Percentiles rank a stretch among this genome's conserved stretches.
Evolutionary conservation across 1,140 invertebrate genomes (phyloP).

Genomic region (Leptinotarsa lineolata): DNA sequence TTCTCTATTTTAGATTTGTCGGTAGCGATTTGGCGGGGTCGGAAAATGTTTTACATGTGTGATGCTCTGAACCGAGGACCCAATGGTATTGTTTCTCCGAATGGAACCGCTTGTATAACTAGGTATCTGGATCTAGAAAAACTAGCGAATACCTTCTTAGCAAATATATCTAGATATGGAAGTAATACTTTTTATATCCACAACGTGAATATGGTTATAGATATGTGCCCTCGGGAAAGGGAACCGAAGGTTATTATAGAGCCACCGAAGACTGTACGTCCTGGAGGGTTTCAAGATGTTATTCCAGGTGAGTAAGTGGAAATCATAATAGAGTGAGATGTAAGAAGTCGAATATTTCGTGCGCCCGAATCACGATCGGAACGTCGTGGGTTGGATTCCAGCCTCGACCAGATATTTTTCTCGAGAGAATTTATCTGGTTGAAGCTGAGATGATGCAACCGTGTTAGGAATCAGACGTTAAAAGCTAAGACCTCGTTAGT

Average conservation of each 20-base stretch:
- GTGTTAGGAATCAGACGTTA: too few species aligned
- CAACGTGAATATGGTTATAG: slow-evolving; percentile 38
- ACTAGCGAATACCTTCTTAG: slow-evolving; percentile 52
- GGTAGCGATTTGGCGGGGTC: slow-evolving; percentile 56
- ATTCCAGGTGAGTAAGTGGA: slow-evolving; percentile 42
- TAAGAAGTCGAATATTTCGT: too few species aligned
- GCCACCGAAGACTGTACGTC: slow-evolving; percentile 28
- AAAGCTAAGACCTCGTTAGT: too few species aligned
- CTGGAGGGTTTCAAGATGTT: slow-evolving; percentile 39
- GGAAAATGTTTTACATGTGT: slow-evolving; percentile 57
- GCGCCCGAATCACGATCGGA: too few species aligned
- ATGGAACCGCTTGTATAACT: slow-evolving; percentile 55
- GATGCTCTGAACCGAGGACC: slow-evolving; percentile 59
- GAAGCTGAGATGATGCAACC: too few species aligned
- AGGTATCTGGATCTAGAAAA: slow-evolving; percentile 52
- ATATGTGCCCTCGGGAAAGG: slow-evolving; percentile 37
- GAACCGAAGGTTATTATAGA: slow-evolving; percentile 30
- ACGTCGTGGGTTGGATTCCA: too few species aligned
- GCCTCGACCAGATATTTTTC: too few species aligned
- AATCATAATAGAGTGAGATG: not conserved
- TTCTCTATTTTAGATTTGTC: slow-evolving; percentile 32
- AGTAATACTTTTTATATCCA: slow-evolving; percentile 54
- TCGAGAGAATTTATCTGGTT: too few species aligned
- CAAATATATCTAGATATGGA: slow-evolving; percentile 51
- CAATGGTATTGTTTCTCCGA: slow-evolving; percentile 50